Evolutionary conservation across 64 coral and sea anemone species (phyloP), one percentile per base, ranked within the genome.

Genomic region (Trachythela sp.): DNA sequence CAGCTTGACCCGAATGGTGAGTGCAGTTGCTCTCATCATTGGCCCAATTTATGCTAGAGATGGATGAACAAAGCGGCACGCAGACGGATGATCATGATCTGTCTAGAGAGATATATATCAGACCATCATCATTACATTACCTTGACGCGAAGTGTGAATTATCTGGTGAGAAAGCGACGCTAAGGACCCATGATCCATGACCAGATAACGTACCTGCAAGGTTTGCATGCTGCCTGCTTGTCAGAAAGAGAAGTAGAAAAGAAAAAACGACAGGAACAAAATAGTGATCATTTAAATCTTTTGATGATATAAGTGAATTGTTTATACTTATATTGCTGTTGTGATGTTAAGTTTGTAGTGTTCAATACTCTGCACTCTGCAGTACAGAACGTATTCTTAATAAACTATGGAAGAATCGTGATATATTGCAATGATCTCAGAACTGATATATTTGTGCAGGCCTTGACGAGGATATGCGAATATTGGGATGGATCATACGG

Each of bases 121-220:
- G 56, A 7, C 24, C 7, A 64, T 64, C 6, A 5, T 24, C 8
- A 17, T 15, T 9, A 6, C 20, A 80, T 17, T 92, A 99, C 96
- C 96, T 99, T 83, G 96, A 99, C 39, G 94, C 96, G 58, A 99
- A 99, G 85, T 99, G 93, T 0, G 93, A 93, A 89, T 99, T 99
- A 41, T 99, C 96, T 36, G 96, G 96, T 83, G 92, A 99, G 88
- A 99, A 99, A 14, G 96, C 85, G 6, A 99, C 96, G 36, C 91
- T 87, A 2, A 99, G 87, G 15, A 99, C 96, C 96, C 96, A 99
- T 1, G 96, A 99, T 18, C 96, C 92, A 52, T 99, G 96, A 18
- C 96, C 96, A 27, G 96, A 99, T 29, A 99, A 84, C 75, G 96
- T 99, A 48, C 96, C 96, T 50, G 93, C 96, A n/a, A 99, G 77